Evolutionary conservation across 2,113 vertebrate species (phyloP).

Genomic region (Leucopternis melanops): DNA sequence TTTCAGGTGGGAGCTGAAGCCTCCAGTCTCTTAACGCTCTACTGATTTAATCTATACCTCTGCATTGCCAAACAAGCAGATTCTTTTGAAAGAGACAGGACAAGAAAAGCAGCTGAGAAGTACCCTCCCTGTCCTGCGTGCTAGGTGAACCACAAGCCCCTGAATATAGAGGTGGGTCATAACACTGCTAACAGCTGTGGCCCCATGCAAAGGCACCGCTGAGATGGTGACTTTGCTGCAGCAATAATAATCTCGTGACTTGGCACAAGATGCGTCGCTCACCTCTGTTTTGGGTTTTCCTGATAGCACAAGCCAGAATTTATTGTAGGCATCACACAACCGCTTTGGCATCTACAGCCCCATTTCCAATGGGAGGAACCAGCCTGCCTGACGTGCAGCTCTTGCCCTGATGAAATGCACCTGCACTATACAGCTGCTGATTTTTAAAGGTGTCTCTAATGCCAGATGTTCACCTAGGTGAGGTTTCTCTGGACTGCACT

Average conservation of each 20-base stretch:
- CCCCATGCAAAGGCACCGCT: neutral
- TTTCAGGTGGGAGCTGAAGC: neutral
- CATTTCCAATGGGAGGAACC: neutral
- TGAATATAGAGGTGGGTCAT: neutral
- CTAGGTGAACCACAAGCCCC: neutral
- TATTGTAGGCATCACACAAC: neutral
- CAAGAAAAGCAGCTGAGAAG: neutral
- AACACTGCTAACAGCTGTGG: neutral
- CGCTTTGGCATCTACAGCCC: neutral
- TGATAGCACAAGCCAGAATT: neutral
- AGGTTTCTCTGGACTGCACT: neutral
- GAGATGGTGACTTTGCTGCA: neutral
- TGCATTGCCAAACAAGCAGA: neutral
- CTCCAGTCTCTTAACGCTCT: neutral
- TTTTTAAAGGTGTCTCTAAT: neutral
- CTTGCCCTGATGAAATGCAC: neutral
- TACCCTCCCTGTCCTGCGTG: neutral
- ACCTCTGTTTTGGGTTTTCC: neutral
- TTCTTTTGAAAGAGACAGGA: neutral
- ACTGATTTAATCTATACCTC: neutral
- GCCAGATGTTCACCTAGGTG: neutral
- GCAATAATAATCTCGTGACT: neutral
- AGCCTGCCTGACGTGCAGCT: neutral
- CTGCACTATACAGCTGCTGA: neutral
- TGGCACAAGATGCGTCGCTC: neutral